Percentiles rank a stretch among this genome's conserved stretches.
Evolutionary conservation across 2,888 invertebrate genomes (phyloP).

Genomic region (Punctoribates punctum): DNA sequence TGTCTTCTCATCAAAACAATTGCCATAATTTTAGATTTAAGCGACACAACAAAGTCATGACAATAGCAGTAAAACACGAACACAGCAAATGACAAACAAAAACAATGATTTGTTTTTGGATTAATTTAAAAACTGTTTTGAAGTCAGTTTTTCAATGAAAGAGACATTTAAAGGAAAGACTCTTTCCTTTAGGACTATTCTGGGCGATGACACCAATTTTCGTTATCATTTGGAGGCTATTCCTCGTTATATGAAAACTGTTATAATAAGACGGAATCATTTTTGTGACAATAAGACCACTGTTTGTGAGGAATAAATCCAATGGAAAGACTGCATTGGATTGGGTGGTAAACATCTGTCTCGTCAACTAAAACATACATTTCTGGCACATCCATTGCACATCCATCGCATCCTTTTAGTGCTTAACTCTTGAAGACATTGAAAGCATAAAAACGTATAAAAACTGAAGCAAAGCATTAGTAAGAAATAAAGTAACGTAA

Average conservation of each 20-base stretch:
- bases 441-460: constrained; percentile 10
- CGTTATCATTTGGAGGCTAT: not conserved
- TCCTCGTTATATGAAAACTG: not conserved
- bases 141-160: not conserved
- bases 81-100: not conserved
- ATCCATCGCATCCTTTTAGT: constrained; percentile 18
- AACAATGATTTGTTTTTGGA: not conserved
- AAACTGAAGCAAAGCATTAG: constrained; percentile 15
- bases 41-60: not conserved
- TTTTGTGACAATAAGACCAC: not conserved
- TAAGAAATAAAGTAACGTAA: not conserved
- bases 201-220: not conserved
- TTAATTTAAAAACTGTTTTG: not conserved
- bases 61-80: not conserved
- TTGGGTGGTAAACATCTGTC: constrained; percentile 22
- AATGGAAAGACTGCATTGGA: not conserved
- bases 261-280: not conserved
- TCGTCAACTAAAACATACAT: constrained; percentile 4
- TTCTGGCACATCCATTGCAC: not conserved
- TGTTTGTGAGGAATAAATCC: not conserved
- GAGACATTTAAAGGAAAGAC: not conserved
- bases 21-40: constrained; percentile 20
- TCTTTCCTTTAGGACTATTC: too few relatives aligned
- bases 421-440: not conserved
- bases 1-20: constrained; percentile 19